phyloP scores from a whole-genome alignment of 2,888 invertebrate species.

The Nephrotoma appendiculata region DNA sequence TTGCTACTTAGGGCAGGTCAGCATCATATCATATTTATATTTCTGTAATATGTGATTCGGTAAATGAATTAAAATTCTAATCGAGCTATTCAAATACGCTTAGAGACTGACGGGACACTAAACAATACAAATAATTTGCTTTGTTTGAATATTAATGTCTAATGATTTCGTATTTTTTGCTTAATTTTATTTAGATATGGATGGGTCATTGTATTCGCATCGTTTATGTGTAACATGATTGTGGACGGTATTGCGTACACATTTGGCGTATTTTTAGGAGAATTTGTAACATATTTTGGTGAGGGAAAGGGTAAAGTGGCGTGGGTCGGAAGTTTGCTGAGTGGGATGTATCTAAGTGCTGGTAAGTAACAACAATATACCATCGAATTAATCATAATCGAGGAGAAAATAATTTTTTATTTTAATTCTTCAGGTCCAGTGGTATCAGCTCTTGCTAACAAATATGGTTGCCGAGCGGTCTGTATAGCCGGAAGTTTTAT shows the following conservation, averaged over 20 bases:
- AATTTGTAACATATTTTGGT: constrained; percentile 66
- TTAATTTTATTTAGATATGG: constrained; percentile 45
- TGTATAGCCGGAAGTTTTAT: constrained; percentile 85
- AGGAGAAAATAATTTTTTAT: neutral
- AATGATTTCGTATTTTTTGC: neutral
- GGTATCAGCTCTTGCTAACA: constrained; percentile 90
- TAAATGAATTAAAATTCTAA: neutral
- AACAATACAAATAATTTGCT: neutral
- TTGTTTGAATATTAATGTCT: neutral
- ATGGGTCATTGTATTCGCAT: constrained; percentile 89
- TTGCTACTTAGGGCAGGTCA: neutral
- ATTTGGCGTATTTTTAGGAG: constrained; percentile 82
- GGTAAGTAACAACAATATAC: constrained; percentile 38
- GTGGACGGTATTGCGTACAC: constrained; percentile 99
- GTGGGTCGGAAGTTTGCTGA: constrained; percentile 88
- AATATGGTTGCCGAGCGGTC: constrained; percentile 86
- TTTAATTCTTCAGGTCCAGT: constrained; percentile 53
- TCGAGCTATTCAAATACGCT: neutral
- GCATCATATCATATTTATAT: neutral
- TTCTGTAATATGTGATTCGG: neutral
- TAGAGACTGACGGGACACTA: neutral
- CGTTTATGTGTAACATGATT: constrained; percentile 95
- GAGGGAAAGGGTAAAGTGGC: constrained; percentile 79
- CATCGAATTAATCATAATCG: too few relatives aligned
- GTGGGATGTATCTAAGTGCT: constrained; percentile 88